phyloP scores from a whole-genome alignment of 2,888 invertebrate species.

The Crepidodera aurea region DNA sequence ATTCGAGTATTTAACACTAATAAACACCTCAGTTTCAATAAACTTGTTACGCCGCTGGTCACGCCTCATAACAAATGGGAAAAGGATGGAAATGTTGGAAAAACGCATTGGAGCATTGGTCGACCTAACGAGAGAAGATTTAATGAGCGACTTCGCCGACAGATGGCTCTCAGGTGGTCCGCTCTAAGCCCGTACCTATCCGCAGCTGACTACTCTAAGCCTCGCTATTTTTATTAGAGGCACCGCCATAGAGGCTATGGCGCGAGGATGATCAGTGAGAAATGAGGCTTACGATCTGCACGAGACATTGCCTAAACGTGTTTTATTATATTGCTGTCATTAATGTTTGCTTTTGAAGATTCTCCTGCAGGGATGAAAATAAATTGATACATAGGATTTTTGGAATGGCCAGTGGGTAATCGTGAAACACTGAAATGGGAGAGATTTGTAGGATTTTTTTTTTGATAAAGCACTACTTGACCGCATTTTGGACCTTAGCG shows the following conservation, averaged over 20 bases:
- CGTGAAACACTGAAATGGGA: conserved; percentile 8
- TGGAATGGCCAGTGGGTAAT: conserved; percentile 12
- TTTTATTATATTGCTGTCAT: conserved; percentile 30
- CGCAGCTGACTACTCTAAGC: conserved; percentile 42
- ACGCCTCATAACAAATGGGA: conserved; percentile 26
- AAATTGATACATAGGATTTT: background rate
- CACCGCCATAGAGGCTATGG: conserved; percentile 3
- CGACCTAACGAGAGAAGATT: conserved; percentile 53
- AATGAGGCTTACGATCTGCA: conserved; percentile 17
- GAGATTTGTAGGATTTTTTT: background rate
- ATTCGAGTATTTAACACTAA: too few relatives aligned
- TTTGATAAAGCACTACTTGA: too few relatives aligned
- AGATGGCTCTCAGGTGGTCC: conserved; percentile 52
- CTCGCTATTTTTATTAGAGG: conserved; percentile 42
- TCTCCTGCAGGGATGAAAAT: conserved; percentile 9
- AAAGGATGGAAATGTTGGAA: conserved; percentile 47
- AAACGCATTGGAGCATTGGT: conserved; percentile 50
- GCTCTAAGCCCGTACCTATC: conserved; percentile 43
- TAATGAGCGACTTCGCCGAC: conserved; percentile 52
- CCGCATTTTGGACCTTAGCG: too few relatives aligned
- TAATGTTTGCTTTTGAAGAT: conserved; percentile 17
- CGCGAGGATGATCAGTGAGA: conserved; percentile 10
- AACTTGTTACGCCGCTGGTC: conserved; percentile 9
- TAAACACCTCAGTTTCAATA: too few relatives aligned
- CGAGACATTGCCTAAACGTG: conserved; percentile 12